Conservation (phyloP, 2,888 invertebrate species). For the Campopleginae sp. region DNA sequence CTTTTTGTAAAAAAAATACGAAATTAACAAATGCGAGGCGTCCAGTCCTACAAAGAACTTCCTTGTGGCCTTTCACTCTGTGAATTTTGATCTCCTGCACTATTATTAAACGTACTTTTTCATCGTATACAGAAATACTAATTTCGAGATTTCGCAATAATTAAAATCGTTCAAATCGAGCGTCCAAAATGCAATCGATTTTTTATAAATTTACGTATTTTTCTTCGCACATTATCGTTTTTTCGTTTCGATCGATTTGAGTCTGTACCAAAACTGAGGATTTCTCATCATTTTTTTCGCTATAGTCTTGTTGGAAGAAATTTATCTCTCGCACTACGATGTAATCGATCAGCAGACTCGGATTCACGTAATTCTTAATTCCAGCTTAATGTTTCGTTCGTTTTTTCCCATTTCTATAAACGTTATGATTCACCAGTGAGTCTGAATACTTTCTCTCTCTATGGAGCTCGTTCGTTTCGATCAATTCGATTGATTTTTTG, state of each 20-base stretch:
- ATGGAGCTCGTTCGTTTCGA: not conserved
- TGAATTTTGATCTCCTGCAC: slow-evolving; percentile 14
- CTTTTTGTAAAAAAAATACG: slow-evolving; percentile 18
- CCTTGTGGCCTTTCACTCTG: slow-evolving; percentile 32
- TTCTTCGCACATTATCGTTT: not conserved
- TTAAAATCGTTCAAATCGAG: not conserved
- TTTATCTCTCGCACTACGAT: not conserved
- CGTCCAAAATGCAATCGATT: not conserved
- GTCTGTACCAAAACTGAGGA: not conserved
- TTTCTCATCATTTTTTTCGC: not conserved
- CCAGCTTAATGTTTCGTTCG: not conserved
- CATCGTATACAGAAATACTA: not conserved
- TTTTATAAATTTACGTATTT: not conserved
- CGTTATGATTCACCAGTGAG: not conserved
- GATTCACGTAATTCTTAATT: slow-evolving; percentile 20
- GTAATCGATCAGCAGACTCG: slow-evolving; percentile 6
- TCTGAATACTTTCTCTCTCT: not conserved
- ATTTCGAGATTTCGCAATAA: not conserved
- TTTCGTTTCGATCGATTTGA: not conserved
- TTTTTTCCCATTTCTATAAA: not conserved
- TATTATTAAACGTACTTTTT: slow-evolving; percentile 6
- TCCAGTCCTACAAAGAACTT: slow-evolving; percentile 1
- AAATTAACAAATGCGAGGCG: not conserved
- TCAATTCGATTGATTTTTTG: slow-evolving; percentile 11
- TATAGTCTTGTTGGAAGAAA: not conserved